Base-by-base conservation (phyloP, 1,140 invertebrate genomes). In the Tetragnatha versicolor region DNA sequence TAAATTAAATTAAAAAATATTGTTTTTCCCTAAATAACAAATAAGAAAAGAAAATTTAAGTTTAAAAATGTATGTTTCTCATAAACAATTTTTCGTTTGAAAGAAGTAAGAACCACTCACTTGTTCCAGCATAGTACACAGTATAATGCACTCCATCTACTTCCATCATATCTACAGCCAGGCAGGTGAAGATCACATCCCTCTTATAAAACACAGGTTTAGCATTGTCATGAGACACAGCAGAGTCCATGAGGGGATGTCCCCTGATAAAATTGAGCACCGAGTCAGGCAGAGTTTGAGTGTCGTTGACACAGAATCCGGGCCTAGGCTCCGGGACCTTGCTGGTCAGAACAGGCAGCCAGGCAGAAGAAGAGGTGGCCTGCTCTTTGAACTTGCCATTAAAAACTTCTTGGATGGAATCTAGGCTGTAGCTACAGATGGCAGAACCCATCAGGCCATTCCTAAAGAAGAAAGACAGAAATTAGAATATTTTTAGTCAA, bases 241-340 rank as follows among this genome's bases (percentile, higher is more conserved):
- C 93, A 68, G 93, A 92, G 87, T 97, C 95, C 96, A 98, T 97
- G 69, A 98, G 87, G 14, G 96, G 94, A 88, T 98, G 96, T n/a
- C 93, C 94, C 82, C 94, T 91, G 83, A 98, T 95, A 87, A 98
- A 98, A 86, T 97, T 96, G 66, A 98, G 88, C 1, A 96, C 94
- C 25, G 92, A 92, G 87, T 89, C 89, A 3, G 93, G 92, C 63
- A 96, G 85, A 22, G 91, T 91, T 81, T 93, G 91, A 0, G 94
- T 96, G 83, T 96, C 93, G 83, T 95, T 94, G 80, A 94, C 92
- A 86, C 94, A 97, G 73, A 92, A 91, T 65, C 94, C 94, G 0
- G 96, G 96, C 81, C 95, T 88, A 14, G 95, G 94, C 79, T 93
- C 92, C 0, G 95, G 95, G 20, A 77, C 73, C 83, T 92, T 91